Evolutionary conservation across 2,888 invertebrate genomes (phyloP).

Genomic region (Oxystoma pomonae): DNA sequence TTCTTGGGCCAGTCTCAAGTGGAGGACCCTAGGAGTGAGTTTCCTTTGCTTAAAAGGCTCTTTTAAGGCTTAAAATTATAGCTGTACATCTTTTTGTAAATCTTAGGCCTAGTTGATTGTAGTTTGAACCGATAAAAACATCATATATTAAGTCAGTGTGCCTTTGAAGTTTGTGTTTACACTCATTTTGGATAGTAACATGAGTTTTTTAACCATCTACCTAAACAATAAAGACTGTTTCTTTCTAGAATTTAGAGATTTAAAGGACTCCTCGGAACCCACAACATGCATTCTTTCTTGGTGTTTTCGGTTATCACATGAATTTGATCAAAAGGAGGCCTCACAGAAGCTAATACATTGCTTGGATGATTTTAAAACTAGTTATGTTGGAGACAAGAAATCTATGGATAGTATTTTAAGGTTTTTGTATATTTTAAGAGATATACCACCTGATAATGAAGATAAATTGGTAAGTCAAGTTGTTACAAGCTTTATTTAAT

Average conservation of each 20-base stretch:
- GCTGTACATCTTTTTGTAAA: no score
- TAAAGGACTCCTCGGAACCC: slow-evolving; percentile 37
- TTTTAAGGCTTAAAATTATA: no score
- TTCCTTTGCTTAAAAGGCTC: no score
- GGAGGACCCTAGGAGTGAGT: slow-evolving; percentile 23
- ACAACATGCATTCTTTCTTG: slow-evolving; percentile 39
- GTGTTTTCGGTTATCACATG: slow-evolving; percentile 38
- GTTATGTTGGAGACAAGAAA: slow-evolving; percentile 26
- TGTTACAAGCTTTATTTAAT: background rate
- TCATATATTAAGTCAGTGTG: no score
- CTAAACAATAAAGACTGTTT: no score
- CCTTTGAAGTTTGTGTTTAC: no score
- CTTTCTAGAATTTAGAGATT: slow-evolving; percentile 27
- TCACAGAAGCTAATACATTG: slow-evolving; percentile 33
- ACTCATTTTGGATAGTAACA: no score
- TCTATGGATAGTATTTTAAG: slow-evolving; percentile 28
- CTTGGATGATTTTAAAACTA: slow-evolving; percentile 27
- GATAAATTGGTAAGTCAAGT: slow-evolving; percentile 27
- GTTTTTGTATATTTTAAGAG: slow-evolving; percentile 33
- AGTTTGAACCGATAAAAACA: no score
- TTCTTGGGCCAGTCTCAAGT: slow-evolving; percentile 30
- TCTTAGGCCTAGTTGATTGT: no score
- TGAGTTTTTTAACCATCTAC: no score
- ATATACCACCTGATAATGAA: slow-evolving; percentile 31
- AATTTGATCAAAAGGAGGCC: slow-evolving; percentile 34